Base-by-base conservation (phyloP, 1,140 invertebrate species). In the Globodera rostochiensis region DNA sequence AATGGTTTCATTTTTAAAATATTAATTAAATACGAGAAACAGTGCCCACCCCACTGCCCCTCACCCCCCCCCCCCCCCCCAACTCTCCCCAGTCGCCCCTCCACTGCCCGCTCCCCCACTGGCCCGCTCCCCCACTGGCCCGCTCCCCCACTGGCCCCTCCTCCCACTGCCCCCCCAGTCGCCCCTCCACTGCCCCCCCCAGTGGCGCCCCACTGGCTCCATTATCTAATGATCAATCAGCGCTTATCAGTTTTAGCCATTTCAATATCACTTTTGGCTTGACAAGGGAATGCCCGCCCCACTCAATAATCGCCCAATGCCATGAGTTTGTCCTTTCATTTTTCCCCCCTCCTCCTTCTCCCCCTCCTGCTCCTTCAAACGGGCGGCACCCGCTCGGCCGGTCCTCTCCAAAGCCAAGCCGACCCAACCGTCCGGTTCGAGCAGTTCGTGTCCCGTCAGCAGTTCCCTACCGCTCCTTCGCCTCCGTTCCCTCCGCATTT, bases 361-460 rank as follows among this genome's bases (percentile, higher is more conserved):
- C 9, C 67, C 67, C 67, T 69, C n/a, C 66, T 69, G 1, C 69
- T 71, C 21, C 69, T 47, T 7, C 69, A 13, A 19, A n/a, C 6
- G 9, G 5, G 25, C 15, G n/a, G 7, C 9, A 21, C 6, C 67
- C n/a, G 67, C 36, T 45, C 67, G 8, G 8, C 19, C 67, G 8
- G n/a, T 69, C 1, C 67, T 69, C 4, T 69, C 67, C 67, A 21
- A 69, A 45, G 0, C 7, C n/a, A 8, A 45, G 9, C 67, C 67
- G 46, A 47, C 36, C 57, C 46, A 19, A 15, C 9, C 69, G 46
- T 36, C 36, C 25, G 3, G n/a, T 71, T 71, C 69, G 69, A 71
- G 69, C 69, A 71, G 69, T 71, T 71, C 69, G 69, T 78, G 3
- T 64, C 70, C 60, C 77, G 64, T 21, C 77, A 78, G 64, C 46